Percentiles rank a stretch among this genome's conserved stretches.
Conservation (phyloP, 2,113 vertebrate genomes). For the Lophotis ruficrista region DNA sequence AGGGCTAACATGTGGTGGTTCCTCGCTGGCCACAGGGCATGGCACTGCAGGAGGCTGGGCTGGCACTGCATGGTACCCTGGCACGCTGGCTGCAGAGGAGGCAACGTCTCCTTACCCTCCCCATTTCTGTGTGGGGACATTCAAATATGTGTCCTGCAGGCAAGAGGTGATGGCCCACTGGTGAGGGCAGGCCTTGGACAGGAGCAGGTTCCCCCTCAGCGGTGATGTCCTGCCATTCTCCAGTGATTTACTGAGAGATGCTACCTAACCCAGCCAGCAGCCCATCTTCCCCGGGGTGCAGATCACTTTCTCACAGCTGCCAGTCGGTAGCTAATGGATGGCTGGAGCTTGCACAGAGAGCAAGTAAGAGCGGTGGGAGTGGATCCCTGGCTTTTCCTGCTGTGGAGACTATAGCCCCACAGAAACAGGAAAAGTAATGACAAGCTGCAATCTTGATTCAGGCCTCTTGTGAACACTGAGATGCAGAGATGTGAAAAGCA, state of each 20-base stretch:
- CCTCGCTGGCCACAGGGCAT: background rate
- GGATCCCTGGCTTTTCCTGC: background rate
- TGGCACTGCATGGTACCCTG: background rate
- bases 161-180: background rate
- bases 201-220: background rate
- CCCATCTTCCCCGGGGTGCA: background rate
- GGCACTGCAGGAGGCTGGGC: background rate
- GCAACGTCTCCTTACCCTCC: background rate
- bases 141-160: background rate
- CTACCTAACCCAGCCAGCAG: background rate
- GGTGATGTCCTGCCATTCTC: background rate
- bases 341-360: background rate
- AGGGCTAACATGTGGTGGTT: background rate
- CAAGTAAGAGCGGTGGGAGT: background rate
- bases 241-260: background rate
- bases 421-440: background rate
- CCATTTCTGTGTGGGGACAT: background rate
- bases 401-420: background rate
- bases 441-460: background rate
- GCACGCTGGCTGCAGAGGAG: fast-evolving
- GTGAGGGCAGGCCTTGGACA: background rate
- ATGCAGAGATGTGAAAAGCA: background rate
- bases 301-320: background rate
- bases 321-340: background rate
- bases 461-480: background rate